Base-by-base conservation (phyloP, 2,113 vertebrate species). In the Forbesichthys papilliferus region DNA sequence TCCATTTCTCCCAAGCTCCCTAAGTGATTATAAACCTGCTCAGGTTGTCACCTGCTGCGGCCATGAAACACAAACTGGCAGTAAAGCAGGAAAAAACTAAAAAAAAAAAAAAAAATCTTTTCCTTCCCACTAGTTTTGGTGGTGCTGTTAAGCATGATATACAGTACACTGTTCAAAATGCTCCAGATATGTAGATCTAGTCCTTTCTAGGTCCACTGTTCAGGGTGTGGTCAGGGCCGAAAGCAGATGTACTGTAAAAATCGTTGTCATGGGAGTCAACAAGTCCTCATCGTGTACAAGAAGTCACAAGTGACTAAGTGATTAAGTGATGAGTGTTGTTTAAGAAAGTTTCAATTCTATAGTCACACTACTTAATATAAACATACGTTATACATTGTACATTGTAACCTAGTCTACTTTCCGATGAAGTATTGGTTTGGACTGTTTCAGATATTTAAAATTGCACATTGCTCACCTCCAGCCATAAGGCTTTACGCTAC, bases 1-100 rank as follows among this genome's bases (percentile, higher is more conserved):
- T 54, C 47, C 52, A 11, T 6, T 66, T 62, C 72, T 52, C 49
- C 57, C 27, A 34, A 47, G 9, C 14, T 75, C 67, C 67, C 82
- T 72, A 34, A 76, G 62, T 76, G 69, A 81, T 66, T 83, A 71
- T 82, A 82, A 87, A 74, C 78, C 71, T 79, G 72, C 77, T 86
- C 77, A 79, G 64, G 76, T 82, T 85, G 81, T 88, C 69, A 87
- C 77, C 86, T 88, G 84, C 81, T 84, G 79, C 36, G 84, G 75
- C 86, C 65, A 86, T 90, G 87, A 91, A 91, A 91, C 84, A 55
- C 74, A 88, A 89, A 87, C 86, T 78, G 84, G 60, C 75, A 54
- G 64, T 82, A 86, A 88, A 89, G 76, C 42, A 52, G 1, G 20
- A 20, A 48, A n/a, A 64, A 46, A 42, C 47, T 34, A 66, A 57